Conservation (phyloP, 2,113 vertebrate species). For the Grammomys dolichurus region DNA sequence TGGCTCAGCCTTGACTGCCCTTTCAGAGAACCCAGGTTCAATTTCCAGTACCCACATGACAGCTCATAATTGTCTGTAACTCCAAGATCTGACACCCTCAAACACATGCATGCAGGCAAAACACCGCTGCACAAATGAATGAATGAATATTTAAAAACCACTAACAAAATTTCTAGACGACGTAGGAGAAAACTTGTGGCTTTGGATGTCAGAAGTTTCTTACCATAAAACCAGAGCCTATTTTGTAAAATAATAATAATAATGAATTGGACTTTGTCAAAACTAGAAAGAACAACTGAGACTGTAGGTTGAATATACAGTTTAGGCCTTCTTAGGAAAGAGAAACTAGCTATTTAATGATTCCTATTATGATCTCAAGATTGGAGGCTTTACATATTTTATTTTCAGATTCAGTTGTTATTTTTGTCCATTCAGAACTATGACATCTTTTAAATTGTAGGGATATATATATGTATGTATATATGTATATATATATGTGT, state of each 20-base stretch:
- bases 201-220: conserved; percentile 51
- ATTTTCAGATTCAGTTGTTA: not conserved
- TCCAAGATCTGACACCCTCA: too few species aligned
- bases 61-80: too few species aligned
- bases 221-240: conserved; percentile 2
- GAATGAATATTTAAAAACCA: too few species aligned
- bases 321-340: not conserved
- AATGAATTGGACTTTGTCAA: conserved; percentile 34
- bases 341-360: not conserved
- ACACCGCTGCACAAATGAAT: too few species aligned
- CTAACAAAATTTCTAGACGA: not conserved
- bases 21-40: too few species aligned
- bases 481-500: too few species aligned
- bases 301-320: not conserved
- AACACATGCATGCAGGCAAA: too few species aligned
- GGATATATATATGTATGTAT: too few species aligned
- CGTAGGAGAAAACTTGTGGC: not conserved
- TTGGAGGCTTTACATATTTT: conserved; percentile 3
- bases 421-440: not conserved
- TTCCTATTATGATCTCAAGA: not conserved
- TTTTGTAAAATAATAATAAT: not conserved
- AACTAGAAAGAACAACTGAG: conserved; percentile 29
- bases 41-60: too few species aligned
- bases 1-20: too few species aligned
- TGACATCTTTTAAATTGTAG: not conserved